Evolutionary conservation across 2,113 vertebrate species (phyloP).

Genomic region (Paradoxurus hermaphroditus): DNA sequence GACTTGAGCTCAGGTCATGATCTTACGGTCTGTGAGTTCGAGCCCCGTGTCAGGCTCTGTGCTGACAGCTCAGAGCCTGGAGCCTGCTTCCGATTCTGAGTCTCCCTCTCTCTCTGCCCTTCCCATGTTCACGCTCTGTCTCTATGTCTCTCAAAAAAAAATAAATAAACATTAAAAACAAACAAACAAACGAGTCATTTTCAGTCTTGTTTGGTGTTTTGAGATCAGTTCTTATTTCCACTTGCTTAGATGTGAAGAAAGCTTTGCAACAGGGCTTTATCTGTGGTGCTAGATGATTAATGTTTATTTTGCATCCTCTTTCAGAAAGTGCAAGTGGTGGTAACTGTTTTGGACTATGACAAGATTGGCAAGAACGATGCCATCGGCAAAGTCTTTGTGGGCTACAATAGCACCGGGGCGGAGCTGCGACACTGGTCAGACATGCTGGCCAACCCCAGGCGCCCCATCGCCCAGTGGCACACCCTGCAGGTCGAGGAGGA

Average conservation of each 20-base stretch:
- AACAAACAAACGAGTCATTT: no score
- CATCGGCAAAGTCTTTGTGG: conserved; percentile 99
- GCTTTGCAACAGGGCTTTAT: not conserved
- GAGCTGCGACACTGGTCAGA: conserved; percentile 99
- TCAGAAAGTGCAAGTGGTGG: conserved; percentile 99
- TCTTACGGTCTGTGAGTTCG: no score
- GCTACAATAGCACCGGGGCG: conserved; percentile 97
- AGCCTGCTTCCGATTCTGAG: no score
- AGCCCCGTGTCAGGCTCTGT: no score
- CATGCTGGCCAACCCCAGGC: conserved; percentile 98
- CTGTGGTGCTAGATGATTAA: not conserved
- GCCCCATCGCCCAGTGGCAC: conserved; percentile 99
- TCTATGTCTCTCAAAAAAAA: no score
- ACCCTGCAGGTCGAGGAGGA: conserved; percentile 97
- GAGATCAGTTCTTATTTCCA: not conserved
- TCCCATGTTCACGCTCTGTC: no score
- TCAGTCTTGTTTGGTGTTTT: not conserved
- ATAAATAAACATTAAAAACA: no score
- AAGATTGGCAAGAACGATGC: conserved; percentile 99
- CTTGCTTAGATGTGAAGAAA: not conserved
- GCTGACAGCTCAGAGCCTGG: no score
- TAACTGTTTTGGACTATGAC: conserved; percentile 99
- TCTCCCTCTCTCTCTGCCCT: no score
- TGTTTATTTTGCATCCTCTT: conserved; percentile 61
- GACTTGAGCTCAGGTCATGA: no score